Evolutionary conservation across 2,797 vertebrate species (phyloP).

Genomic region (Acropternis orthonyx): DNA sequence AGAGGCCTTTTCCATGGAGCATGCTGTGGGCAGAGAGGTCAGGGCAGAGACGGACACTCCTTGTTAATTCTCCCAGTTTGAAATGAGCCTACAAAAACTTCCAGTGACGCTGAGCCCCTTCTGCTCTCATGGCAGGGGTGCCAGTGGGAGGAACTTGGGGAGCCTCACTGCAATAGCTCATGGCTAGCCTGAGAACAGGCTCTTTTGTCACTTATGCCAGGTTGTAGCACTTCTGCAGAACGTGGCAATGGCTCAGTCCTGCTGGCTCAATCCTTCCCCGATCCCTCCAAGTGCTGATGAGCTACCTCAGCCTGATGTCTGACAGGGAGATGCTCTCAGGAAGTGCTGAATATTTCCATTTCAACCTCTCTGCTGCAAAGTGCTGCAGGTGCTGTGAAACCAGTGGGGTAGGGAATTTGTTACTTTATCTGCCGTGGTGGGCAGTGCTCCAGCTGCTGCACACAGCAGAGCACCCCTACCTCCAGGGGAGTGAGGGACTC

Average conservation of each 20-base stretch:
- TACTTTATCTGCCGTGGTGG: not conserved
- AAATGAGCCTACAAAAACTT: not conserved
- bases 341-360: not conserved
- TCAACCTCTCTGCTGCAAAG: not conserved
- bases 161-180: not conserved
- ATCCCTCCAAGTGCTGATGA: not conserved
- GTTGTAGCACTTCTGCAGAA: not conserved
- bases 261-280: not conserved
- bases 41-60: not conserved
- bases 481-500: not conserved
- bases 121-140: not conserved
- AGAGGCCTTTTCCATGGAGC: not conserved
- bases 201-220: not conserved
- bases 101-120: not conserved
- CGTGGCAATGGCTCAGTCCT: not conserved
- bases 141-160: not conserved
- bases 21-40: not conserved
- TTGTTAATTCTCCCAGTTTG: not conserved
- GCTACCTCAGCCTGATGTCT: not conserved
- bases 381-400: not conserved
- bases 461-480: not conserved
- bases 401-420: not conserved
- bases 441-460: not conserved
- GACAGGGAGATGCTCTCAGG: not conserved
- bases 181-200: not conserved